A percentile compares a stretch with the other conserved stretches of the same genome.
Evolutionary conservation across 2,113 vertebrate species (phyloP).

Genomic region (Dicerorhinus sumatrensis): DNA sequence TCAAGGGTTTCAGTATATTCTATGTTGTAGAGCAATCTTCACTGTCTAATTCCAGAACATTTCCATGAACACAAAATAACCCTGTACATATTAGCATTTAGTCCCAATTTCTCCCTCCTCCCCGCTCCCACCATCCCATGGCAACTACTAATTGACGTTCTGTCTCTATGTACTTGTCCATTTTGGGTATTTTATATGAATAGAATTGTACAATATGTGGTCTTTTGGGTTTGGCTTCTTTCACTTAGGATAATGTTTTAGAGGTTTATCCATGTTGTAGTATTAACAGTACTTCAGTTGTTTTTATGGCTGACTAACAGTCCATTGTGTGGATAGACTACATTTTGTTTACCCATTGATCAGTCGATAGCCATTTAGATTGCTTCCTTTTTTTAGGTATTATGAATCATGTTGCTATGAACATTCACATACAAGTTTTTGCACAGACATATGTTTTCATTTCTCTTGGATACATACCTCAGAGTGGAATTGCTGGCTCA

Average conservation of each 20-base stretch:
- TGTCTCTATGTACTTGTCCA: neutral
- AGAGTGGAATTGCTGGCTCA: neutral
- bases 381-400: neutral
- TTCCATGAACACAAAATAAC: neutral
- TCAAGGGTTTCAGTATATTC: neutral
- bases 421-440: neutral
- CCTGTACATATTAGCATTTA: neutral
- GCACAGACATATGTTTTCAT: neutral
- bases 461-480: neutral
- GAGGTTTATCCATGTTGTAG: neutral
- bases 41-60: neutral
- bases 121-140: neutral
- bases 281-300: neutral
- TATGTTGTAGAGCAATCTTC: neutral
- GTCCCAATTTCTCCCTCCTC: neutral
- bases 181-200: neutral
- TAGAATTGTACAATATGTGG: neutral
- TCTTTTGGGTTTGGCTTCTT: neutral
- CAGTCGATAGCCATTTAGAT: neutral
- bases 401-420: neutral
- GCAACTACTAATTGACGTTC: neutral
- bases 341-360: neutral
- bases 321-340: neutral
- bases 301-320: neutral
- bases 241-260: neutral